Conservation (phyloP, 1,140 invertebrate species). For the Aplysia californica region DNA sequence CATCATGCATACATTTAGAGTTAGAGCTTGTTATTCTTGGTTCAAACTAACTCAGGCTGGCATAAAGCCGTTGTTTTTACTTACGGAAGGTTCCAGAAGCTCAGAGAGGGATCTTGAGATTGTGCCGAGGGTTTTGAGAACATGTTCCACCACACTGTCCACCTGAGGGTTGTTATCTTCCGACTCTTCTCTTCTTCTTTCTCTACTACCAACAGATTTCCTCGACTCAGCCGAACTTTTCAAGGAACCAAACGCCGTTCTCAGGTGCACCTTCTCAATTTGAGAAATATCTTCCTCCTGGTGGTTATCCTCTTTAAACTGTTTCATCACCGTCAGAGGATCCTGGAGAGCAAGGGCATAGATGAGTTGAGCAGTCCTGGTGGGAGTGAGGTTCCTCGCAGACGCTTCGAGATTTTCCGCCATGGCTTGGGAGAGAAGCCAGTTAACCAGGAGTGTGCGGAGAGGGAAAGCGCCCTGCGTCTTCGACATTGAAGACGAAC, state of each 20-base stretch:
- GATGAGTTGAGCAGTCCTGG: background rate
- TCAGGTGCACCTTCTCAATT: background rate
- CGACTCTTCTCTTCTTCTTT: background rate
- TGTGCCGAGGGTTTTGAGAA: too few species aligned
- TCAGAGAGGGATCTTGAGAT: too few species aligned
- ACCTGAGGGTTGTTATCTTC: background rate
- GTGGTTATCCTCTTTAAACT: too few species aligned
- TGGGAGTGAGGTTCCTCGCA: background rate
- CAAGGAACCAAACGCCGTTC: background rate
- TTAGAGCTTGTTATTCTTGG: too few species aligned
- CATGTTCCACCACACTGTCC: too few species aligned
- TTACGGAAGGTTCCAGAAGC: too few species aligned
- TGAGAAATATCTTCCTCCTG: background rate
- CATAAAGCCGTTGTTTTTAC: too few species aligned
- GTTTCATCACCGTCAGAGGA: background rate
- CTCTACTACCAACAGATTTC: background rate
- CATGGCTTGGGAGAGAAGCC: slow-evolving; percentile 27
- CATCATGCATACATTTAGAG: too few species aligned
- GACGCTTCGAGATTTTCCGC: background rate
- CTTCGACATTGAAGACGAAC: slow-evolving; percentile 9
- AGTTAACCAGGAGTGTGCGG: slow-evolving; percentile 40
- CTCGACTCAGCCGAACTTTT: background rate
- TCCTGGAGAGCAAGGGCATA: background rate
- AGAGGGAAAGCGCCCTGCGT: slow-evolving; percentile 32
- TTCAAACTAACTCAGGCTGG: too few species aligned